A percentile compares a stretch with the other conserved stretches of the same genome.
Evolutionary conservation across 2,888 invertebrate species (phyloP).

Genomic region (Torymus aiolomorphi): DNA sequence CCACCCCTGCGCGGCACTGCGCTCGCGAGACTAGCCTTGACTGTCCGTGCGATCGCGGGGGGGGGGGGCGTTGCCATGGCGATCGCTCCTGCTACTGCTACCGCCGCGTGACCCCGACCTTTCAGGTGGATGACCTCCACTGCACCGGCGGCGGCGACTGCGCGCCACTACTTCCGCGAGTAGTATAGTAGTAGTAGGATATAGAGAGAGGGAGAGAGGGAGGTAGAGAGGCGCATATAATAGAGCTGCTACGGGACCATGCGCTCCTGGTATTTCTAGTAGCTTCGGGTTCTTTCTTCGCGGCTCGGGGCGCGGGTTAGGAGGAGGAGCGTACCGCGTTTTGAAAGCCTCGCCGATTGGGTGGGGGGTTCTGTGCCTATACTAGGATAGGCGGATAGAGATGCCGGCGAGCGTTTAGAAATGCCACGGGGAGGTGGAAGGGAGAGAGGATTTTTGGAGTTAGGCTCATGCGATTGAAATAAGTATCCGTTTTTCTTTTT

Average conservation of each 20-base stretch:
- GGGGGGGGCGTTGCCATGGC: constrained; percentile 73
- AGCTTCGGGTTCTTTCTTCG: too few relatives aligned
- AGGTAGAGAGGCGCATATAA: background rate
- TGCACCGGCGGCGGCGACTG: constrained; percentile 69
- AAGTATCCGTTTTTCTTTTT: too few relatives aligned
- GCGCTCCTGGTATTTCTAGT: background rate
- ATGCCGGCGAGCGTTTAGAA: too few relatives aligned
- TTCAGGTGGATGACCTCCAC: constrained; percentile 76
- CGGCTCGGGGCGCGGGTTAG: too few relatives aligned
- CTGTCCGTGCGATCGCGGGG: constrained; percentile 62
- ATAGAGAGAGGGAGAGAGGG: too few relatives aligned
- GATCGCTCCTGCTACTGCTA: constrained; percentile 57
- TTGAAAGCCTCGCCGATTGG: too few relatives aligned
- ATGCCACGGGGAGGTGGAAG: too few relatives aligned
- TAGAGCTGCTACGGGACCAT: background rate
- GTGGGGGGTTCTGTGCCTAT: too few relatives aligned
- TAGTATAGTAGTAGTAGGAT: background rate
- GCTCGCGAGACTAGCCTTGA: constrained; percentile 71
- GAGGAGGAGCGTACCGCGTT: too few relatives aligned
- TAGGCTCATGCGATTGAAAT: too few relatives aligned
- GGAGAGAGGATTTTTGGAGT: too few relatives aligned
- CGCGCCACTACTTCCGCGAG: constrained; percentile 63
- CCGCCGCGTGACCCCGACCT: constrained; percentile 74
- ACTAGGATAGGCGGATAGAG: too few relatives aligned
- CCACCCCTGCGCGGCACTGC: constrained; percentile 19